Conservation (phyloP, 2,113 vertebrate genomes). For the Microcebus jonahi region DNA sequence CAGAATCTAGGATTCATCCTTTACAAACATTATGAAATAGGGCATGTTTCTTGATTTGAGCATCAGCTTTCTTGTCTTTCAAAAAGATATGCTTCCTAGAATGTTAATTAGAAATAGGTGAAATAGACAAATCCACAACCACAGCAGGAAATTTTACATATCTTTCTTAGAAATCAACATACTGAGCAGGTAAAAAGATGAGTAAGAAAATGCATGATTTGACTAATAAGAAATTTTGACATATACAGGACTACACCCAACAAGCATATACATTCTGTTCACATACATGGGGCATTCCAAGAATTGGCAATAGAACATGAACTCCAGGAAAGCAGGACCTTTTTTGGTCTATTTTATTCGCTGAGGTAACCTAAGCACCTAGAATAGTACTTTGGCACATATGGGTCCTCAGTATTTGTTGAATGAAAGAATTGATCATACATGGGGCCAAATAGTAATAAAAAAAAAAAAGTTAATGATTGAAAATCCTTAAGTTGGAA, state of each 20-base stretch:
- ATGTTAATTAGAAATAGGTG: background rate
- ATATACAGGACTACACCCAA: background rate
- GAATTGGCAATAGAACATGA: background rate
- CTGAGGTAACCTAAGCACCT: background rate
- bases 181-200: background rate
- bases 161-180: background rate
- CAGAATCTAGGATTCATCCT: background rate
- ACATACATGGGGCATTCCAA: background rate
- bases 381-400: background rate
- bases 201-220: background rate
- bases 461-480: background rate
- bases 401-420: background rate
- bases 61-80: background rate
- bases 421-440: background rate
- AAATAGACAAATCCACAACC: background rate
- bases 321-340: background rate
- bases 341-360: background rate
- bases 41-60: conserved; percentile 21
- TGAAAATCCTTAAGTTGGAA: background rate
- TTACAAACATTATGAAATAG: background rate
- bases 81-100: background rate
- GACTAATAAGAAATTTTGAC: background rate
- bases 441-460: background rate
- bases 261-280: background rate
- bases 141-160: background rate